A percentile compares a stretch with the other conserved stretches of the same genome.
Evolutionary conservation across 1,140 invertebrate species (phyloP).

Genomic region (Drosophila jambulina): DNA sequence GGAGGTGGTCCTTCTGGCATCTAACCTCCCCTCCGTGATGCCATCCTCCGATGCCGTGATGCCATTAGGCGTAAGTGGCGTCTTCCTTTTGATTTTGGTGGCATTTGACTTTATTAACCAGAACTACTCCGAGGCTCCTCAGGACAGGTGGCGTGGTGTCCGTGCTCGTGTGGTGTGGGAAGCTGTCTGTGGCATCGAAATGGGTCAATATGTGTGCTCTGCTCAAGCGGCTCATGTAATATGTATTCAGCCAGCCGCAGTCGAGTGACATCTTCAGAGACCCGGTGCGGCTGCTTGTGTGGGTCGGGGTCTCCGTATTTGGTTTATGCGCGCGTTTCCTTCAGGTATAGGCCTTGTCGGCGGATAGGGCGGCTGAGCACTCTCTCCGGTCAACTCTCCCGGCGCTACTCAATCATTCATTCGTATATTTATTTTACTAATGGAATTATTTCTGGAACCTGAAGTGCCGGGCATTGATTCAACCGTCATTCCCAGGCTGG

Average conservation of each 20-base stretch:
- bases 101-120: constrained; percentile 82
- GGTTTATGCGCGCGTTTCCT: constrained; percentile 57
- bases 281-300: constrained; percentile 10
- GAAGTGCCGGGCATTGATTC: neutral
- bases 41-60: constrained; percentile 43
- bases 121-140: constrained; percentile 41
- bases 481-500: constrained; percentile 9
- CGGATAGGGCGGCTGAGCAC: neutral
- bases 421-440: constrained; percentile 81
- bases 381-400: constrained; percentile 25
- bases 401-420: constrained; percentile 75
- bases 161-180: constrained; percentile 20
- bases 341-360: constrained; percentile 43
- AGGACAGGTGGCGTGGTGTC: constrained; percentile 24
- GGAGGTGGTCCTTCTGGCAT: constrained; percentile 29
- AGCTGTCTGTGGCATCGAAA: constrained; percentile 60
- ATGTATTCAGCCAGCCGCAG: constrained; percentile 59
- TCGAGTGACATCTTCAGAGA: constrained; percentile 69
- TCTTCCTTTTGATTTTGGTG: constrained; percentile 82
- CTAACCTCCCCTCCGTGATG: constrained; percentile 2
- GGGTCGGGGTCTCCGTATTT: constrained; percentile 53
- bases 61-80: constrained; percentile 80
- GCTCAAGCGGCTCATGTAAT: constrained; percentile 67
- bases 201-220: constrained; percentile 65
- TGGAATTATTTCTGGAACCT: constrained; percentile 71